Base-by-base conservation (phyloP, 2,797 vertebrate species). In the Notolepis coatsorum region DNA sequence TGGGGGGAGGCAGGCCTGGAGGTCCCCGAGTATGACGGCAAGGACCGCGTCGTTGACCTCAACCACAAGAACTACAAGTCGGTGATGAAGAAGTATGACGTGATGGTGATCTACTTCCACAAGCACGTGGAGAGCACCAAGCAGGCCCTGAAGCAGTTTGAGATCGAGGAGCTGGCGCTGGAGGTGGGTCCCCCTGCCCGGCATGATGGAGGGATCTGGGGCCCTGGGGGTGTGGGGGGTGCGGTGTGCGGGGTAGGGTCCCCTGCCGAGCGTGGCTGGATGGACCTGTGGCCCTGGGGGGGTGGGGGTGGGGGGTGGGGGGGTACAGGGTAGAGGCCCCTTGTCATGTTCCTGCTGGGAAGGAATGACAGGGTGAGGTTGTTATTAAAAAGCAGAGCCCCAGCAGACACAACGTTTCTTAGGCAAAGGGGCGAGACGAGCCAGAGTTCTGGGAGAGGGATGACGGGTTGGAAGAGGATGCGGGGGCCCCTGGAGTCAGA, bases 81-180 rank as follows among this genome's bases (percentile, higher is more conserved):
- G 0, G 43, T 95, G 78, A 95, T 96, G 92, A 95, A 95, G 91
- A 93, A 94, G 82, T 96, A 92, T 6, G 95, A 96, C 2, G 92
- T 96, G 59, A 93, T 97, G 91, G 96, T 96, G 2, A 92, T 97
- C 85, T 95, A 96, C 76, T 95, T 93, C 85, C 96, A 95, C 33
- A 92, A 92, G 50, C 90, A 95, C 6, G 86, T 94, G 0, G 92
- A 88, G 1, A 90, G 92, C 0, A 91, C 89, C 90, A 93, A 92
- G 71, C 90, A 79, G 24, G 93, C 94, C 9, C 89, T 76, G 71
- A 94, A 93, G 65, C 95, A 96, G 81, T 91, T 94, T 38, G 93
- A 96, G 82, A 92, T 95, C 84, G 95, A 96, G 61, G 95, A 97
- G 79, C 88, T 96, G 58, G 92, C 94, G 46, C 67, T 96, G 77